Evolutionary conservation across 2,113 vertebrate species (phyloP), one percentile per base, ranked within the genome.

Genomic region (Phylloscopus trochilus): DNA sequence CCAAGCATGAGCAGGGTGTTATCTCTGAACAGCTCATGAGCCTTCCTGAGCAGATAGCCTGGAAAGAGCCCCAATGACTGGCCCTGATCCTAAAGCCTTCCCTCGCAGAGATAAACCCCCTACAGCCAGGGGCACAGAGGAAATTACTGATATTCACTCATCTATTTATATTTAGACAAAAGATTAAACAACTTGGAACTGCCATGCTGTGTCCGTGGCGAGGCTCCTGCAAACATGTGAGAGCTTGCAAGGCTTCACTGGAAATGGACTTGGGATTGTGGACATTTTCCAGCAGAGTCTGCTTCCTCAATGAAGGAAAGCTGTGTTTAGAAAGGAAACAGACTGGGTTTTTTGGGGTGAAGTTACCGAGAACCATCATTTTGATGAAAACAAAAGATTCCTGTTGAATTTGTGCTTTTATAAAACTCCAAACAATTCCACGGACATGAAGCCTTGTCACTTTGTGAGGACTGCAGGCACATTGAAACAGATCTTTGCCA

Each of bases 71-170:
- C 64, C 83, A 60, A 1, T 2, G 76, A 60, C 82, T 92, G 83
- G 79, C 88, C 90, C 87, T 81, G 68, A 96, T 96, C 94, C 95
- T 75, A 80, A 68, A 95, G 60, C 90, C 60, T 90, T 90, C 69
- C 52, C 79, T 78, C 14, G 2, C 10, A 5, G 92, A 88, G 93
- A 96, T 96, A 96, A 95, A 95, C 69, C 79, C 87, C 93, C 69
- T 53, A 22, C 41, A 96, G 85, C 23, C 28, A 88, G 60, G 74
- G 87, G 64, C 79, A 59, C 1, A 0, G 90, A 93, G 85, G 93
- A 96, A 96, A 96, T 97, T 92, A 56, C 95, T 96, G 95, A 95
- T 96, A 81, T 83, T 96, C 94, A 86, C 92, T 96, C 94, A 88
- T 94, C 92, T 96, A 90, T 96, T 95, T 96, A 95, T 96, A 96